Conservation (phyloP, 35 echinoderm and acorn worm species). For the Diadema setosum region DNA sequence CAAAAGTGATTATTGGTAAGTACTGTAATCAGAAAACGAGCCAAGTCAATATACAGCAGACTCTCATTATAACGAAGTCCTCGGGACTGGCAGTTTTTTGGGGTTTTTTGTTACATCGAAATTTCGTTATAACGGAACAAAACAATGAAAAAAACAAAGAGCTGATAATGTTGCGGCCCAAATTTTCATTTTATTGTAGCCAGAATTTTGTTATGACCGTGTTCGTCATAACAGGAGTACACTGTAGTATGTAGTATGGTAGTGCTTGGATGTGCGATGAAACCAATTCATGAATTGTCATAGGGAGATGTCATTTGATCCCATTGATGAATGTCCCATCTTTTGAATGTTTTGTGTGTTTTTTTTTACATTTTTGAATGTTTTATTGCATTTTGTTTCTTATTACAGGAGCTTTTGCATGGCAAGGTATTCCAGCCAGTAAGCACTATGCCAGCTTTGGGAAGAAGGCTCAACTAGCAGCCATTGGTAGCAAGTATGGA, state of each 20-base stretch:
- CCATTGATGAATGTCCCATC: not conserved
- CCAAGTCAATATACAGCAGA: no score
- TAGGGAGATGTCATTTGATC: not conserved
- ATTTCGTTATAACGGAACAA: no score
- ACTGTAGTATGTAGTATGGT: not conserved
- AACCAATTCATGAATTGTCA: not conserved
- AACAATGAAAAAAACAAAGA: no score
- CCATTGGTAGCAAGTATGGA: slow-evolving; percentile 51
- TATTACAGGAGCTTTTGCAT: slow-evolving; percentile 92
- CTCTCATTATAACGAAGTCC: no score
- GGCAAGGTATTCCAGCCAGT: slow-evolving; percentile 25
- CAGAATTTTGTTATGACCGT: no score
- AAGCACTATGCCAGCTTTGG: slow-evolving; percentile 68
- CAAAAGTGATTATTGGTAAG: no score
- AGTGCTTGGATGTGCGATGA: not conserved
- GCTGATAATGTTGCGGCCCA: no score
- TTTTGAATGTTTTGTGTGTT: not conserved
- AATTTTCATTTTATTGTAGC: no score
- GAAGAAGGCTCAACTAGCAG: slow-evolving; percentile 34
- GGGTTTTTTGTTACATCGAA: no score
- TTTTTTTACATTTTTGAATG: not conserved
- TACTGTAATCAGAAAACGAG: no score
- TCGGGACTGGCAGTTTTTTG: no score
- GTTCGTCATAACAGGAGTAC: not conserved
- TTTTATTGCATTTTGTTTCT: no score